Evolutionary conservation across 2,888 invertebrate genomes (phyloP).

Genomic region (Sacculina carcini): DNA sequence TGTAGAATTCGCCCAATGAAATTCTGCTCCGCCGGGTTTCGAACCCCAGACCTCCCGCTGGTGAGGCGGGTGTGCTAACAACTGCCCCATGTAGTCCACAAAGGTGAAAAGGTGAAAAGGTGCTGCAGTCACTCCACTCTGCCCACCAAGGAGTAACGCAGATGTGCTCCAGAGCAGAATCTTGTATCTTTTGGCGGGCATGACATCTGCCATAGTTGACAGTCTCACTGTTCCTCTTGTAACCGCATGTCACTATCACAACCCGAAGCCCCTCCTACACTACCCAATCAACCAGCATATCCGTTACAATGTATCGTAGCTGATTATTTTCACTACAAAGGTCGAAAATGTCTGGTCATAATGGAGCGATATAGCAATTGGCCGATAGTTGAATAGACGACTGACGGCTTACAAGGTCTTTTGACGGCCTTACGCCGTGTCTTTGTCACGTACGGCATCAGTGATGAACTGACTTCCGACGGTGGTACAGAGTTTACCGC

Average conservation of each 20-base stretch:
- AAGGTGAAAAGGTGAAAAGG: too few species aligned
- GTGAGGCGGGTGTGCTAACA: too few species aligned
- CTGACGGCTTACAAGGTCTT: conserved; percentile 1
- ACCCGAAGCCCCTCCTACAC: conserved; percentile 6
- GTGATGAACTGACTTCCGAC: conserved; percentile 7
- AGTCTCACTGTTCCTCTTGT: neutral
- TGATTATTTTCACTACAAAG: conserved; percentile 5
- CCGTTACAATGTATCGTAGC: conserved; percentile 6
- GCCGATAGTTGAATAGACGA: conserved; percentile 2
- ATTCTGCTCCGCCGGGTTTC: too few species aligned
- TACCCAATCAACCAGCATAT: neutral
- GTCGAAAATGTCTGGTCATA: conserved; percentile 4
- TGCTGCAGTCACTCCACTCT: conserved; percentile 3
- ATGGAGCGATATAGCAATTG: conserved; percentile 6
- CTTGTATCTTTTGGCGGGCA: conserved; percentile 7
- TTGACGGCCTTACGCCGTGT: neutral
- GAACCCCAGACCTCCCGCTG: too few species aligned
- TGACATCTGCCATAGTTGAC: conserved; percentile 3
- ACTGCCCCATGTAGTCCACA: too few species aligned
- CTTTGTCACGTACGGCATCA: conserved; percentile 4
- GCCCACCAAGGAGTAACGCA: conserved; percentile 7
- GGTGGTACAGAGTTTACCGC: conserved; percentile 5
- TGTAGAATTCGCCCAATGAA: too few species aligned
- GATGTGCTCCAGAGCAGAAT: neutral
- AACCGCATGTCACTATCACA: conserved; percentile 7